Base-by-base conservation (phyloP, 2,888 invertebrate genomes). In the Pterobdella sp. region DNA sequence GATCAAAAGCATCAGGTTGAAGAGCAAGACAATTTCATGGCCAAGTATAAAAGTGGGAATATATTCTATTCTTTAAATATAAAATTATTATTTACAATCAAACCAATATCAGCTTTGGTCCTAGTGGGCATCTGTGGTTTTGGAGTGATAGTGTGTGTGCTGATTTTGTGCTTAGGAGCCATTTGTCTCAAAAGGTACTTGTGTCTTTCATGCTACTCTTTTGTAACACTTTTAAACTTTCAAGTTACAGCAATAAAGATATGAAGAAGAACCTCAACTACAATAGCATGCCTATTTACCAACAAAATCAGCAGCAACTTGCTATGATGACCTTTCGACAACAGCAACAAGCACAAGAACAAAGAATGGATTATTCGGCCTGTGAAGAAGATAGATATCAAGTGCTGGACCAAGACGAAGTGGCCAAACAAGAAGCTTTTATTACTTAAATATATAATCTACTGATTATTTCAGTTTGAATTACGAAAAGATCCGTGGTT, bases 151-250 rank as follows among this genome's bases (percentile, higher is more conserved):
- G 34, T 73, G 49, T 73, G 73, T 42, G 32, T 65, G 10, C 35
- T 68, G 4, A 68, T 73, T 36, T 37, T 68, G 29, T 73, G 73
- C 68, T 42, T 68, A n/a, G 73, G 73, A 31, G 66, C 66, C 7
- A 60, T 73, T 34, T 73, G 67, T 49, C 37, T 73, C 3, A 66
- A 56, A 73, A 52, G 60, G 73, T 73, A 72, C 7, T 29, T 56
- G 29, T 68, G 29, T 37, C 7, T 56, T 56, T 4, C 4, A 14
- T 3, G 18, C n/a, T n/a, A n/a, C 26, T 26, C 3, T 56, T 56
- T 3, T 56, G n/a, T 22, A 18, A 7, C 4, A 4, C n/a, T 56
- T 42, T 56, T 4, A n/a, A n/a, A n/a, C n/a, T n/a, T n/a, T 56
- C n/a, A 56, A 56, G 60, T 56, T 56, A 18, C 60, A 56, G 60